Evolutionary conservation across 2,888 invertebrate species (phyloP).

Genomic region (Chirona hameri): DNA sequence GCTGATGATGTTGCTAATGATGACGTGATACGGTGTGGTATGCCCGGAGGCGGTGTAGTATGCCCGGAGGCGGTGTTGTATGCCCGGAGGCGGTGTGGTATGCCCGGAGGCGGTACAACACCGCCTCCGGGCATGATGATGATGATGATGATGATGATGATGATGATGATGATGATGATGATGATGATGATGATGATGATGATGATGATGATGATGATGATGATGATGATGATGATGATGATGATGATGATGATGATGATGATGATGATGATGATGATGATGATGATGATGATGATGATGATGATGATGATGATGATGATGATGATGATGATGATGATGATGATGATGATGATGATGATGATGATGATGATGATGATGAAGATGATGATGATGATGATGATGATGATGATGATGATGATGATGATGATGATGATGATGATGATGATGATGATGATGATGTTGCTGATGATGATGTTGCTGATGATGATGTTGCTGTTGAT

Average conservation of each 20-base stretch:
- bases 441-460: too few relatives aligned
- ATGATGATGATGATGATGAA: slow-evolving; percentile 1
- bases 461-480: too few relatives aligned
- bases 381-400: slow-evolving; percentile 9
- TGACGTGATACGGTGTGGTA: too few relatives aligned
- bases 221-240: slow-evolving; percentile 22
- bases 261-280: slow-evolving; percentile 10
- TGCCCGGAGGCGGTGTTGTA: too few relatives aligned
- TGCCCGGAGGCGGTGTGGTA: too few relatives aligned
- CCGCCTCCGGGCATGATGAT: background rate
- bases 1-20: too few relatives aligned
- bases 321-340: slow-evolving; percentile 10
- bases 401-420: slow-evolving; percentile 22
- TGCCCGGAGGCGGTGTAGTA: too few relatives aligned
- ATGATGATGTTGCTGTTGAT: too few relatives aligned
- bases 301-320: slow-evolving; percentile 22
- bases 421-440: slow-evolving; percentile 10
- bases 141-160: slow-evolving; percentile 11
- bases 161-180: slow-evolving; percentile 22
- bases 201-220: slow-evolving; percentile 22
- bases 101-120: background rate
- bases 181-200: slow-evolving; percentile 22
- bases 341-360: slow-evolving; percentile 11
- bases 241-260: slow-evolving; percentile 22
- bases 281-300: slow-evolving; percentile 22